phyloP scores from a whole-genome alignment of 2,797 vertebrate genomes.

The Takifugu ocellatus region DNA sequence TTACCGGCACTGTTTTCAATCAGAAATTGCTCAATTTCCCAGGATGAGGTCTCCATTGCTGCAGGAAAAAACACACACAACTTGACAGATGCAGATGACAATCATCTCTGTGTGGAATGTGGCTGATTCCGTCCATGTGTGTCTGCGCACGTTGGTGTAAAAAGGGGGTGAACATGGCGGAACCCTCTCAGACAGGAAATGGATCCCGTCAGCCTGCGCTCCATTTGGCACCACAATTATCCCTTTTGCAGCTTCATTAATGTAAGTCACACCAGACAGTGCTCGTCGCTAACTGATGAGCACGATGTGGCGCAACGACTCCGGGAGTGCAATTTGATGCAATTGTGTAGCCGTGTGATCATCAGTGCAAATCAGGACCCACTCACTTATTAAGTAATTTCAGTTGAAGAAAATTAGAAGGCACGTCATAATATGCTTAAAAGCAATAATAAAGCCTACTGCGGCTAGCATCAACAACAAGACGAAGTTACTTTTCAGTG shows the following conservation, averaged over 20 bases:
- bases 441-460: conserved; percentile 59
- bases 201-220: conserved; percentile 62
- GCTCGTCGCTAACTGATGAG: conserved; percentile 66
- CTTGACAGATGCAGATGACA: conserved; percentile 74
- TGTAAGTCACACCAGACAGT: conserved; percentile 75
- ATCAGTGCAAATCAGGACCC: conserved; percentile 64
- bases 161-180: conserved; percentile 45
- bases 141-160: conserved; percentile 34
- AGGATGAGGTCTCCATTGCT: conserved; percentile 81
- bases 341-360: conserved; percentile 72
- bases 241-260: conserved; percentile 74
- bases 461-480: conserved; percentile 49
- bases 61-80: conserved; percentile 59
- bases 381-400: conserved; percentile 73
- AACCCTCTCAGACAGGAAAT: conserved; percentile 67
- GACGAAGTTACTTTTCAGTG: too few species aligned
- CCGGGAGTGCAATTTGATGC: conserved; percentile 71
- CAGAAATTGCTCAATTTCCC: conserved; percentile 85
- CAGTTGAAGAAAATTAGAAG: conserved; percentile 61
- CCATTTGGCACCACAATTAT: conserved; percentile 78
- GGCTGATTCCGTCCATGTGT: conserved; percentile 49
- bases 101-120: conserved; percentile 66
- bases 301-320: conserved; percentile 59
- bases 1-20: conserved; percentile 88
- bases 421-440: conserved; percentile 49